Evolutionary conservation across 2,797 vertebrate genomes (phyloP).

Genomic region (Loris lydekkerianus): DNA sequence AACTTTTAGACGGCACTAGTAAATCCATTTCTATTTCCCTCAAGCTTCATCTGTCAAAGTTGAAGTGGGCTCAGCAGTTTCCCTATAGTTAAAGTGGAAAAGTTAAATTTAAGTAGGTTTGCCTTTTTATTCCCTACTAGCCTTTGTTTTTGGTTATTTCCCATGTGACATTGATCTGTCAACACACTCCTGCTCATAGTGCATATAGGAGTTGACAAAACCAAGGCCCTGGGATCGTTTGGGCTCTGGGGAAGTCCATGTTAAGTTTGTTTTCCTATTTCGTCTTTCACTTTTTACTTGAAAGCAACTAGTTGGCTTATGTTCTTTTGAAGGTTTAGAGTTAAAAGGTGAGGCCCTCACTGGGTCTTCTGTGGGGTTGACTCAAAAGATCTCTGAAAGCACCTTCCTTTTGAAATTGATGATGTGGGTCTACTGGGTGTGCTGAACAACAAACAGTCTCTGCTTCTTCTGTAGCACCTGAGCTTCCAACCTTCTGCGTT

Average conservation of each 20-base stretch:
- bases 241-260: not conserved
- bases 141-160: constrained; percentile 40
- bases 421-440: not conserved
- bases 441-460: not conserved
- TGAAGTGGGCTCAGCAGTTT: constrained; percentile 50
- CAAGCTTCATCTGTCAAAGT: constrained; percentile 32
- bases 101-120: constrained; percentile 52
- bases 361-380: not conserved
- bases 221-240: not conserved
- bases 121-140: not conserved
- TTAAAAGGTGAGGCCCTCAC: not conserved
- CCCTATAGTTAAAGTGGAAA: not conserved
- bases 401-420: constrained; percentile 31
- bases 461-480: not conserved
- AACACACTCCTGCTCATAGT: not conserved
- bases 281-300: constrained; percentile 38
- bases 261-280: not conserved
- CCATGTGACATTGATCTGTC: constrained; percentile 38
- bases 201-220: not conserved
- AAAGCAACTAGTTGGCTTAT: not conserved
- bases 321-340: constrained; percentile 38
- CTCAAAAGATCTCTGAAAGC: not conserved
- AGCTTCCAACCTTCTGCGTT: constrained; percentile 46
- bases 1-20: constrained; percentile 21
- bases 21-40: constrained; percentile 52